These are phyloP conservation scores for Cotesia chilonis DNA, from an alignment of 1,140 invertebrate species.

Conservation along the genomic window DNA sequence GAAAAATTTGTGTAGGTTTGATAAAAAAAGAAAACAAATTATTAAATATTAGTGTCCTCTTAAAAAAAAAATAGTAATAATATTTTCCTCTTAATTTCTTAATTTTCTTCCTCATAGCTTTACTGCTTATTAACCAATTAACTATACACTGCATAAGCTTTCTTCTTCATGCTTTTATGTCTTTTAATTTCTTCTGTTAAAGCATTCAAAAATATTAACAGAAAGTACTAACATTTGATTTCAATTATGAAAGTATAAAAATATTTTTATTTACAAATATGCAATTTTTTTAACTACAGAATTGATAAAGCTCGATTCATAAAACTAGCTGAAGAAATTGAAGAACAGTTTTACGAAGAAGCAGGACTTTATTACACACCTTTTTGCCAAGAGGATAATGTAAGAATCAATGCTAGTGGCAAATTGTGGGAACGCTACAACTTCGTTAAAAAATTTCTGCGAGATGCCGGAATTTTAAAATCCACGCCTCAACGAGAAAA, in stretches of 20 bases:
- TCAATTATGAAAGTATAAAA: not conserved
- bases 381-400: not conserved
- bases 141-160: not conserved
- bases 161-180: constrained; percentile 1
- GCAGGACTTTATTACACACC: not conserved
- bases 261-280: not conserved
- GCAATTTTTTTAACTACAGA: not conserved
- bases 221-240: not conserved
- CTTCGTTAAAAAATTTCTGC: not conserved
- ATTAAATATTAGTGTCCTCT: not conserved
- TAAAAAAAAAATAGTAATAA: not conserved
- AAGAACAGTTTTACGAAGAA: not conserved
- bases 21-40: not conserved
- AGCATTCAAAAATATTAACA: not conserved
- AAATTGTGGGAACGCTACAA: not conserved
- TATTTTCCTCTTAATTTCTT: not conserved
- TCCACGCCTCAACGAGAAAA: not conserved
- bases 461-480: constrained; percentile 6
- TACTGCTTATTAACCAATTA: not conserved
- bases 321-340: not conserved
- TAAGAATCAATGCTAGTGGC: not conserved
- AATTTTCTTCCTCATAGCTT: not conserved
- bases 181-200: not conserved
- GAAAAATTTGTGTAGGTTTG: too few relatives aligned
- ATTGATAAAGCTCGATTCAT: constrained; percentile 6